Evolutionary conservation across 2,113 vertebrate genomes (phyloP), one percentile per base, ranked within the genome.

Genomic region (Megalops atlanticus): DNA sequence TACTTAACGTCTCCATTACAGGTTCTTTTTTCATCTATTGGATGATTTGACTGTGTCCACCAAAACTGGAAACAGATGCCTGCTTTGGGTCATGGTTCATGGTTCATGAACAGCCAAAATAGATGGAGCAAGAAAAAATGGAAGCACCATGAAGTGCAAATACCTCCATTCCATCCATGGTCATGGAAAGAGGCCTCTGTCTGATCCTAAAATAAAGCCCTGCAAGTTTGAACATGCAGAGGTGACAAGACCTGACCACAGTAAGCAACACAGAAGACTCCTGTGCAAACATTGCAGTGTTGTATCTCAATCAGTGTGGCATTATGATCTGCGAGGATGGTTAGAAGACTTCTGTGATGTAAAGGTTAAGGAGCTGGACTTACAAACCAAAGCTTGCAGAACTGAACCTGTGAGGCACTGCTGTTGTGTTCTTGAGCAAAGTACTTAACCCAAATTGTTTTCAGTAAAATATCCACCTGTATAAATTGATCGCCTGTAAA

Each of bases 51-150:
- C 69, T 85, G 76, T 85, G 70, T 85, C 79, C 81, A 78, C 83
- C 41, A 70, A 86, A 88, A 89, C 79, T 85, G 52, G 82, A 87
- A 83, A 81, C 87, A 88, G 83, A 80, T 89, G 85, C n/a, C 80
- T n/a, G 31, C 71, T 64, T 81, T 80, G 41, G 74, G 21, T 33
- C 74, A 64, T n/a, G 80, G 73, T 80, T 85, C 69, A 82, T 12
- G 45, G 68, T 49, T 79, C 58, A 35, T 74, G 54, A 68, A 71
- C 58, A 80, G 70, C 77, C 75, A 77, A 77, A 78, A 68, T 36
- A 52, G 27, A 82, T 5, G 36, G 14, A 35, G 41, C 6, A 33
- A 49, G 47, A 78, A 43, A 52, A 41, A 45, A 10, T 58, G 24
- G 69, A 69, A 78, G 47, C 49, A 45, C 43, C 75, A 72, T 73